Evolutionary conservation across 2,888 invertebrate genomes (phyloP).

Genomic region (Tetramorium bicarinatum): DNA sequence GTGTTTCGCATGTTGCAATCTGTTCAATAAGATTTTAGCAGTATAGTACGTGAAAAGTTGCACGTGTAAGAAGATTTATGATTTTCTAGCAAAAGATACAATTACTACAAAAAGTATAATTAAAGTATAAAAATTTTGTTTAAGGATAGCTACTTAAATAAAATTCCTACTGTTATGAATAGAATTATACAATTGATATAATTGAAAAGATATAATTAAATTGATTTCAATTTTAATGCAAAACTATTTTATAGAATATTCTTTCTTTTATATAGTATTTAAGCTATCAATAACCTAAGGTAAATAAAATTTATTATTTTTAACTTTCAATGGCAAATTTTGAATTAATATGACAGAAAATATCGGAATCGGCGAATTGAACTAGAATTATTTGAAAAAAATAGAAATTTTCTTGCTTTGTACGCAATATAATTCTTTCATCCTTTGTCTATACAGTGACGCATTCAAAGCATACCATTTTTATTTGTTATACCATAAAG

Average conservation of each 20-base stretch:
- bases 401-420: not conserved
- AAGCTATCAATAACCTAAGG: not conserved
- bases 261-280: not conserved
- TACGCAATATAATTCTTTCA: slow-evolving; percentile 60
- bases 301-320: slow-evolving; percentile 5
- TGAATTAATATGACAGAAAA: slow-evolving; percentile 12
- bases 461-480: slow-evolving; percentile 41
- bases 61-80: not conserved
- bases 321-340: slow-evolving; percentile 2
- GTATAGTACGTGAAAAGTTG: not conserved
- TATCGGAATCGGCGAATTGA: not conserved
- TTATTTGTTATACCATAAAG: slow-evolving; percentile 39
- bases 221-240: slow-evolving; percentile 1
- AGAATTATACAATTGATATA: not conserved
- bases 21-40: not conserved
- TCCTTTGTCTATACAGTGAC: slow-evolving; percentile 47
- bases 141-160: not conserved
- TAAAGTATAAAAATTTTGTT: too few relatives aligned
- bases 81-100: not conserved
- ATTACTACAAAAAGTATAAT: not conserved
- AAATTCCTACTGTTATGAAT: not conserved
- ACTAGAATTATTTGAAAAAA: slow-evolving; percentile 28
- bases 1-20: not conserved
- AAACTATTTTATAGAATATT: slow-evolving; percentile 1
- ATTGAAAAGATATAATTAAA: not conserved